Conservation (phyloP, 2,113 vertebrate genomes). For the Pelmatolapia mariae region DNA sequence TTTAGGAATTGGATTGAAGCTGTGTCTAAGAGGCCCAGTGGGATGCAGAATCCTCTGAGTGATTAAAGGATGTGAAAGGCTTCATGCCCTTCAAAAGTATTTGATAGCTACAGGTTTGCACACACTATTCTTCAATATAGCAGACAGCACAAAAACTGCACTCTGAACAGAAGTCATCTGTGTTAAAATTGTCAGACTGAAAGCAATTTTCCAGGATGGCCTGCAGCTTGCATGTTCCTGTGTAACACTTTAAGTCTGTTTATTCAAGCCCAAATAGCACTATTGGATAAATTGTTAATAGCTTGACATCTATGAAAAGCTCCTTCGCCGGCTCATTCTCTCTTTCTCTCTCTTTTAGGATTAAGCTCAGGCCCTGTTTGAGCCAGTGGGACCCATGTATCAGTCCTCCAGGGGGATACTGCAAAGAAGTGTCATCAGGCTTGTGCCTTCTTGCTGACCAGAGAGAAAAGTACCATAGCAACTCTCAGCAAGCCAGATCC, state of each 20-base stretch:
- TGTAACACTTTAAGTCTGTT: background rate
- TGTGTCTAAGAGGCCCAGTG: conserved; percentile 47
- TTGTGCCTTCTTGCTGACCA: conserved; percentile 22
- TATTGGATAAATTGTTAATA: background rate
- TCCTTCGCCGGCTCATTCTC: background rate
- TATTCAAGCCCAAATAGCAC: background rate
- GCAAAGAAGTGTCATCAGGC: conserved; percentile 9
- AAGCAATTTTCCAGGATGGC: background rate
- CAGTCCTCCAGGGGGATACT: background rate
- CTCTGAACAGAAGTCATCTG: background rate
- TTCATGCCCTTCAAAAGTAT: conserved; percentile 55
- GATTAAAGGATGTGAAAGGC: conserved; percentile 45
- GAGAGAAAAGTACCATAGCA: background rate
- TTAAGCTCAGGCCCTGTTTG: conserved; percentile 12
- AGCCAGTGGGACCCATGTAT: conserved; percentile 8
- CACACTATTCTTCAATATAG: background rate
- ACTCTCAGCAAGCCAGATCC: background rate
- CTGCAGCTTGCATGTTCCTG: background rate
- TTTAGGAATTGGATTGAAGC: conserved; percentile 52
- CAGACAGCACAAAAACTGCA: background rate
- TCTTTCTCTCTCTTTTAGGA: conserved; percentile 3
- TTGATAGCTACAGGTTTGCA: background rate
- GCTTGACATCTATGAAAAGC: background rate
- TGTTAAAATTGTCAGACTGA: background rate
- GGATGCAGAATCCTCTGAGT: conserved; percentile 46